Conservation (phyloP, 1,140 invertebrate genomes). For the Drosophila truncata region DNA sequence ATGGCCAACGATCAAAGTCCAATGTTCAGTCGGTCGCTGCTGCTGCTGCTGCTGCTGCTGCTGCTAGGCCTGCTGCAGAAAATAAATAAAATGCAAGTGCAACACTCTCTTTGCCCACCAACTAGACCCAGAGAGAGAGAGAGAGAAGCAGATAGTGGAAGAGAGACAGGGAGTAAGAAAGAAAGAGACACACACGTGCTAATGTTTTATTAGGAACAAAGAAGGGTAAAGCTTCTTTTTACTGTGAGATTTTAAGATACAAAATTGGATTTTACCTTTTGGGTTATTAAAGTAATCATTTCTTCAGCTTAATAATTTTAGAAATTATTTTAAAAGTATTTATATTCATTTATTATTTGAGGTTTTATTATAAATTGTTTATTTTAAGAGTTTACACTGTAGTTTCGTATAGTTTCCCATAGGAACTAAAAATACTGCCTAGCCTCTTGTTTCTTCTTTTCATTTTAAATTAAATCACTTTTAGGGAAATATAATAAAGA, state of each 20-base stretch:
- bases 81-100: conserved; percentile 24
- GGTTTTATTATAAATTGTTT: background rate
- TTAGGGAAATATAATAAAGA: too few species aligned
- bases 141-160: background rate
- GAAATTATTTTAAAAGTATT: background rate
- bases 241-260: background rate
- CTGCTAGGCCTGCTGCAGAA: conserved; percentile 35
- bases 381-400: background rate
- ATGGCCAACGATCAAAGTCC: conserved; percentile 81
- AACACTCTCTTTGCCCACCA: conserved; percentile 1
- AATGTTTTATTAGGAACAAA: conserved; percentile 24
- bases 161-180: conserved; percentile 1
- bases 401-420: background rate
- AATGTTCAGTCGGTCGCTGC: conserved; percentile 73
- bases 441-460: background rate
- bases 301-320: background rate
- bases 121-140: background rate
- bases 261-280: background rate
- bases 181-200: conserved; percentile 29
- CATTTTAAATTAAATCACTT: conserved; percentile 1
- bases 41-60: conserved; percentile 13
- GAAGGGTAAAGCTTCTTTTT: background rate
- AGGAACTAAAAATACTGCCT: background rate
- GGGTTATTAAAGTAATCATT: background rate
- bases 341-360: background rate